Conservation (phyloP, 2,113 vertebrate genomes). For the Lasiurus borealis region DNA sequence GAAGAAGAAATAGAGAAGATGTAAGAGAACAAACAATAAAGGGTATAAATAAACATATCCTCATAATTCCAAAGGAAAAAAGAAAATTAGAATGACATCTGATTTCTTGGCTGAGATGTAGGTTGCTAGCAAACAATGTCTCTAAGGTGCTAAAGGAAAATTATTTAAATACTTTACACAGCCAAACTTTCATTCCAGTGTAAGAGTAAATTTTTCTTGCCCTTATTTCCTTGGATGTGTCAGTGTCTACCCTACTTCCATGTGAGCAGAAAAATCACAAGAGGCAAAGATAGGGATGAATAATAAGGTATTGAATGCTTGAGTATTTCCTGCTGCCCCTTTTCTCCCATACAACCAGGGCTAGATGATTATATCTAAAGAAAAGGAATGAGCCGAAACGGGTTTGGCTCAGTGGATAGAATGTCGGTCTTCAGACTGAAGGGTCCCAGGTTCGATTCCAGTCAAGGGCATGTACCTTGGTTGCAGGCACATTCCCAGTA, state of each 20-base stretch:
- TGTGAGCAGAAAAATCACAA: neutral
- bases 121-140: constrained; percentile 64
- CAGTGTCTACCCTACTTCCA: neutral
- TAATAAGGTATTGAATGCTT: neutral
- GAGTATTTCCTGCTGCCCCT: neutral
- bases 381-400: neutral
- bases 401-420: too few relatives aligned
- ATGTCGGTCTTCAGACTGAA: too few relatives aligned
- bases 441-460: too few relatives aligned
- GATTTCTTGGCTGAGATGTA: neutral
- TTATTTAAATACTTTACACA: constrained; percentile 15
- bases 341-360: neutral
- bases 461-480: too few relatives aligned
- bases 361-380: neutral
- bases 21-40: neutral
- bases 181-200: constrained; percentile 9
- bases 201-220: neutral
- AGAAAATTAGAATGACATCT: constrained; percentile 20
- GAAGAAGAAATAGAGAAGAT: neutral
- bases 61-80: neutral
- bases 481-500: too few relatives aligned
- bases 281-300: neutral
- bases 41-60: neutral
- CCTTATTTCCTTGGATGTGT: neutral
- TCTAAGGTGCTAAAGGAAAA: constrained; percentile 38